Evolutionary conservation across 2,113 vertebrate species (phyloP).

Genomic region (Planiliza haematocheilus): DNA sequence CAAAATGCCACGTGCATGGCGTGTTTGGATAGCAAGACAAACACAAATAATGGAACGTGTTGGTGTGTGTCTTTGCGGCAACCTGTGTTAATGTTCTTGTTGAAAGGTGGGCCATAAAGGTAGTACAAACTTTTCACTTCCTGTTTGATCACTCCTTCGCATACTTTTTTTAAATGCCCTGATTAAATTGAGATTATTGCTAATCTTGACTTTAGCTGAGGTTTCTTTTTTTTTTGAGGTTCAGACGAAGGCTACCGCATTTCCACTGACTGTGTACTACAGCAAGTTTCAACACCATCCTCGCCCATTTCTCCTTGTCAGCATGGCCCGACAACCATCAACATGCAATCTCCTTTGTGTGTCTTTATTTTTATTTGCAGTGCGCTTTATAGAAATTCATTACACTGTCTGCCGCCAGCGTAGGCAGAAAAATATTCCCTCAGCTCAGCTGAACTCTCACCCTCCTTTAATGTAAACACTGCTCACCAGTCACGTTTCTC

Average conservation of each 20-base stretch:
- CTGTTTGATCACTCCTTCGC: conserved; percentile 40
- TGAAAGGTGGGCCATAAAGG: conserved; percentile 28
- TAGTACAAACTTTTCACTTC: conserved; percentile 26
- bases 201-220: conserved; percentile 14
- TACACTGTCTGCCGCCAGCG: conserved; percentile 76
- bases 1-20: conserved; percentile 42
- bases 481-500: conserved; percentile 74
- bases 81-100: conserved; percentile 26
- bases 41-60: conserved; percentile 59
- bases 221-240: background rate
- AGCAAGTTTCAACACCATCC: conserved; percentile 68
- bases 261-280: conserved; percentile 56
- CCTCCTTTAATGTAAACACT: conserved; percentile 78
- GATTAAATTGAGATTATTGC: conserved; percentile 37
- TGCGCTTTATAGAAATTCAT: conserved; percentile 80
- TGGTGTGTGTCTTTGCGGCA: conserved; percentile 34
- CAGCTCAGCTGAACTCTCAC: conserved; percentile 76
- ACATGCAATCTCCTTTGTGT: conserved; percentile 74
- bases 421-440: conserved; percentile 80
- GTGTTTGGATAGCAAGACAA: conserved; percentile 74
- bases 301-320: conserved; percentile 67
- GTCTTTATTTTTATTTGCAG: conserved; percentile 81
- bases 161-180: conserved; percentile 19
- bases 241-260: conserved; percentile 10
- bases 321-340: conserved; percentile 75